Evolutionary conservation across 2,113 vertebrate species (phyloP).

Genomic region (Gasterosteus nipponicus): DNA sequence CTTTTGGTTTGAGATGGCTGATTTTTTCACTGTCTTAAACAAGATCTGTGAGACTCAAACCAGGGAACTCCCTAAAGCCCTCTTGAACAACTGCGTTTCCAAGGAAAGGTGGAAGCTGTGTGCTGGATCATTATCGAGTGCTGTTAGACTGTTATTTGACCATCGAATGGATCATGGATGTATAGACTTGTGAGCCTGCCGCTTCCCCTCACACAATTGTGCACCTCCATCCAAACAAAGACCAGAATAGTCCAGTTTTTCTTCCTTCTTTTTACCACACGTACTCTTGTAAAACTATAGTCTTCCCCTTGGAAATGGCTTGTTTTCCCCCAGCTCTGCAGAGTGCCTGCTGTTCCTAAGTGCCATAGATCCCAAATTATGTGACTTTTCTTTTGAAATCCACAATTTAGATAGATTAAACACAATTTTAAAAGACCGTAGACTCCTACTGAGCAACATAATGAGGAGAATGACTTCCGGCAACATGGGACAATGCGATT

Average conservation of each 20-base stretch:
- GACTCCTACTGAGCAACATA: slow-evolving; percentile 32
- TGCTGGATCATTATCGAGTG: background rate
- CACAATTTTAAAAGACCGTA: slow-evolving; percentile 29
- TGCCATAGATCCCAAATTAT: slow-evolving; percentile 7
- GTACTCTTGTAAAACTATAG: background rate
- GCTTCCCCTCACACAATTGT: background rate
- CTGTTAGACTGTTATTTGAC: background rate
- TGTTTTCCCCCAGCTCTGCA: background rate
- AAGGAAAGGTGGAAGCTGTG: background rate
- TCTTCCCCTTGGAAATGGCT: slow-evolving; percentile 1
- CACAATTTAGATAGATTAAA: slow-evolving; percentile 35
- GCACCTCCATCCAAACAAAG: background rate
- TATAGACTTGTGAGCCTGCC: background rate
- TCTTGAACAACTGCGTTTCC: background rate
- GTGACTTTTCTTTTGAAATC: background rate
- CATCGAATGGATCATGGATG: background rate
- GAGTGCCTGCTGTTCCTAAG: slow-evolving; percentile 6
- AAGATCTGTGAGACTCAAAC: background rate
- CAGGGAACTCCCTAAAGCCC: background rate
- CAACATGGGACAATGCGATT: background rate
- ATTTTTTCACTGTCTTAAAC: background rate
- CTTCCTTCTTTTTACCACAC: background rate
- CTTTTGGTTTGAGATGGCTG: background rate
- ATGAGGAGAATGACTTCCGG: slow-evolving; percentile 49
- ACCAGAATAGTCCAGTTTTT: background rate